Percentiles rank a stretch among this genome's conserved stretches.
Evolutionary conservation across 2,797 vertebrate species (phyloP).

Genomic region (Aldrovandia affinis): DNA sequence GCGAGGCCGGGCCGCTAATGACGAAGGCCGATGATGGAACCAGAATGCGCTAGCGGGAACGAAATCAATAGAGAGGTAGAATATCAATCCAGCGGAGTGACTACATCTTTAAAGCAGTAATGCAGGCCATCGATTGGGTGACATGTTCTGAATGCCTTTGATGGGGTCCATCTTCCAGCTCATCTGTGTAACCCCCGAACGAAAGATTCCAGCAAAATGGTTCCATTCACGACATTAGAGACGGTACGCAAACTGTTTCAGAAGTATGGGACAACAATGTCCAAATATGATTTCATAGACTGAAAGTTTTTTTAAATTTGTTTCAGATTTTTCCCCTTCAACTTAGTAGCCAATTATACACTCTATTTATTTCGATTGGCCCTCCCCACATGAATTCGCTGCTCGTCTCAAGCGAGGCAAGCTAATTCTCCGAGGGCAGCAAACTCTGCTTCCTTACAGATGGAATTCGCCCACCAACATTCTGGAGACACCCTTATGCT

Average conservation of each 20-base stretch:
- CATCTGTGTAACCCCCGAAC: conserved; percentile 4
- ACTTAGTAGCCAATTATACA: too few species aligned
- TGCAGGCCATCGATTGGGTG: conserved; percentile 4
- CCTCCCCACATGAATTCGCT: too few species aligned
- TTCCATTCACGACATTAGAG: neutral
- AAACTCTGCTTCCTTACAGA: too few species aligned
- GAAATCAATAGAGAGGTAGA: conserved; percentile 19
- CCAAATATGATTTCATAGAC: neutral
- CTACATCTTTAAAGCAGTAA: conserved; percentile 15
- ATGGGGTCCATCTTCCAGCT: conserved; percentile 6
- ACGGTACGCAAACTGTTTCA: neutral
- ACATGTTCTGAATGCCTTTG: conserved; percentile 11
- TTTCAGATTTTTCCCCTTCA: too few species aligned
- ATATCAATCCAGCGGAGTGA: conserved; percentile 20
- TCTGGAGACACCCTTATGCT: too few species aligned
- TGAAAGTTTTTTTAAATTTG: too few species aligned
- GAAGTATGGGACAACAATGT: neutral
- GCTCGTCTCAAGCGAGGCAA: too few species aligned
- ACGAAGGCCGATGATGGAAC: neutral
- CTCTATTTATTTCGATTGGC: too few species aligned
- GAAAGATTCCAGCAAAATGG: conserved; percentile 15
- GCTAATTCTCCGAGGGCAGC: too few species aligned
- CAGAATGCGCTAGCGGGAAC: conserved; percentile 10
- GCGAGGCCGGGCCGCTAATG: neutral
- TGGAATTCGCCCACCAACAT: too few species aligned